These are phyloP conservation scores for Spizella passerina DNA, from an alignment of 2,797 vertebrate species.

Conservation along the genomic window DNA sequence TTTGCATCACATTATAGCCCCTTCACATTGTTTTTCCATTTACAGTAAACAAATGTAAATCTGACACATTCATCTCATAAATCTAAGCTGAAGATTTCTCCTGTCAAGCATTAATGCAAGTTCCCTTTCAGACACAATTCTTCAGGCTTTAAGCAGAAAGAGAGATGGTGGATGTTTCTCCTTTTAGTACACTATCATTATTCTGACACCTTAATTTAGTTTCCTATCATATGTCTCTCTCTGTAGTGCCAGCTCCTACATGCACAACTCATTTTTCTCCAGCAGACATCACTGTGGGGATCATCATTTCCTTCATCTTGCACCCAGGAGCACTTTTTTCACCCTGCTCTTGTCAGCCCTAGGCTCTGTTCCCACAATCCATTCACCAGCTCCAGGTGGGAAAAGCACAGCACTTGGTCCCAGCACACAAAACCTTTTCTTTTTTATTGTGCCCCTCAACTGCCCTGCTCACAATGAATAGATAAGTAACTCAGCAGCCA, in stretches of 20 bases:
- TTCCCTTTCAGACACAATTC: not conserved
- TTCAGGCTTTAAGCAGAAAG: not conserved
- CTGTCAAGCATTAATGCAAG: not conserved
- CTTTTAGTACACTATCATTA: not conserved
- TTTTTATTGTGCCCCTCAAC: not conserved
- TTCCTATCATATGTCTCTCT: not conserved
- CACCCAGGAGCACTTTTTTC: not conserved
- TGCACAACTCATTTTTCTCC: not conserved
- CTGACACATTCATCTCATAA: not conserved
- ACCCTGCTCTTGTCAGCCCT: accelerated
- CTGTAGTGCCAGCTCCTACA: not conserved
- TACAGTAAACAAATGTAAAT: slow-evolving; percentile 7
- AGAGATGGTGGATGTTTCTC: not conserved
- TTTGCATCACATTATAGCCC: not conserved
- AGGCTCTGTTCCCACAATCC: not conserved
- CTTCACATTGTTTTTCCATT: not conserved
- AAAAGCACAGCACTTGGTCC: not conserved
- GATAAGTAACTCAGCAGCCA: not conserved
- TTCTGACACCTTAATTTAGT: not conserved
- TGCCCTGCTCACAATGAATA: not conserved
- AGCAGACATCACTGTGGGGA: not conserved
- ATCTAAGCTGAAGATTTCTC: not conserved
- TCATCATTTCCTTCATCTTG: not conserved
- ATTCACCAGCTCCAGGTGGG: not conserved
- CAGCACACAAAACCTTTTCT: not conserved